A percentile compares a stretch with the other conserved stretches of the same genome.
These are phyloP conservation scores for Mimas tiliae DNA, from an alignment of 2,888 invertebrate genomes.

Conservation along the genomic window DNA sequence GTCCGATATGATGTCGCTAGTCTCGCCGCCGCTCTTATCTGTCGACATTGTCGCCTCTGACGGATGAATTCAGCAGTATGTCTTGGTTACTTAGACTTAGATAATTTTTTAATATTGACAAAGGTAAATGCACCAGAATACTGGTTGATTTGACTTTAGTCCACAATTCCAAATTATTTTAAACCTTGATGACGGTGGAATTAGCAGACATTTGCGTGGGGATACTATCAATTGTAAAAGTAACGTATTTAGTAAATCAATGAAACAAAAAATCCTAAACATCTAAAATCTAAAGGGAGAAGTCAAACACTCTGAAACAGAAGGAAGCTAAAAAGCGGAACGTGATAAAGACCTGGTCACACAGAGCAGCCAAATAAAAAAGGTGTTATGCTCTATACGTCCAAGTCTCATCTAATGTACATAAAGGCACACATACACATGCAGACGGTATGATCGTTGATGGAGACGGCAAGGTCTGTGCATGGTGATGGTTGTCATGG, in stretches of 20 bases:
- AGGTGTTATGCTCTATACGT: slow-evolving; percentile 12
- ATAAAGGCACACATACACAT: slow-evolving; percentile 70
- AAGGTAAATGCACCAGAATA: too few relatives aligned
- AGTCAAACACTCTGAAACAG: slow-evolving; percentile 47
- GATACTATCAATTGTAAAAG: not conserved
- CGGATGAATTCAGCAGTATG: slow-evolving; percentile 46
- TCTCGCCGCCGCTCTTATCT: slow-evolving; percentile 96
- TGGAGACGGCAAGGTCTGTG: slow-evolving; percentile 60
- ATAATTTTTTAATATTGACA: too few relatives aligned
- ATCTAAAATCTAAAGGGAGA: slow-evolving; percentile 24
- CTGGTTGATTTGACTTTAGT: too few relatives aligned
- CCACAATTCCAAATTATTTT: not conserved
- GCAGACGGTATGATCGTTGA: slow-evolving; percentile 45
- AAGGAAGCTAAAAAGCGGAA: slow-evolving; percentile 74
- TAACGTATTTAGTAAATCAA: not conserved
- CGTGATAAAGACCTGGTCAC: slow-evolving; percentile 56
- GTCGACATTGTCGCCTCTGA: slow-evolving; percentile 65
- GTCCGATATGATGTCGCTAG: slow-evolving; percentile 96
- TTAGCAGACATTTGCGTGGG: not conserved
- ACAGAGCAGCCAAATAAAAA: slow-evolving; percentile 40
- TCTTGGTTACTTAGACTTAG: slow-evolving; percentile 2
- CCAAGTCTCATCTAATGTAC: slow-evolving; percentile 37
- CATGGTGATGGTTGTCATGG: slow-evolving; percentile 82
- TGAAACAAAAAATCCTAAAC: slow-evolving; percentile 1
- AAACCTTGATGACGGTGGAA: slow-evolving; percentile 27